Evolutionary conservation across 2,888 invertebrate genomes (phyloP).

Genomic region (Achlya flavicornis): DNA sequence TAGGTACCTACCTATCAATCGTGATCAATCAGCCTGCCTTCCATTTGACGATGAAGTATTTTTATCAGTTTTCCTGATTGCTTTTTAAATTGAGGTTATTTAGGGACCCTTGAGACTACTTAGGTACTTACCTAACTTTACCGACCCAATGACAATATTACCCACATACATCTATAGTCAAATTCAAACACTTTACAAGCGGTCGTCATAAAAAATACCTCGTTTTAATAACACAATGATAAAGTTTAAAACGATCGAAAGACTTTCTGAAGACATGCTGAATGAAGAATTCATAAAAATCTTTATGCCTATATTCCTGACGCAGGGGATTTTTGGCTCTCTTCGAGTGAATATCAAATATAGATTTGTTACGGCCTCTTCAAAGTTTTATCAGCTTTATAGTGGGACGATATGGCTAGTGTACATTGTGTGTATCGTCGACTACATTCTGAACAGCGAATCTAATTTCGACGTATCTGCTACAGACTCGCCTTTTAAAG

Average conservation of each 20-base stretch:
- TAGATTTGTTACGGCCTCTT: slow-evolving; percentile 52
- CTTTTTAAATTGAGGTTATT: not conserved
- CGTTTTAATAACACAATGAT: not conserved
- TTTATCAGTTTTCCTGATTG: not conserved
- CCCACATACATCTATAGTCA: not conserved
- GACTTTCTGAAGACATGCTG: slow-evolving; percentile 52
- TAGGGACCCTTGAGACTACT: not conserved
- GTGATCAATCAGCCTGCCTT: not conserved
- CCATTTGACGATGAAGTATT: not conserved
- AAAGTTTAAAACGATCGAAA: slow-evolving; percentile 37
- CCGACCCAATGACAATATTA: not conserved
- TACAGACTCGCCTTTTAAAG: slow-evolving; percentile 44
- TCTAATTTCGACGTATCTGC: slow-evolving; percentile 31
- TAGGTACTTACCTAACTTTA: not conserved
- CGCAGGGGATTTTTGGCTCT: slow-evolving; percentile 50
- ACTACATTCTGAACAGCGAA: slow-evolving; percentile 37
- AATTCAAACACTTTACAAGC: not conserved
- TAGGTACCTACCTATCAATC: not conserved
- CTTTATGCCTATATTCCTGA: slow-evolving; percentile 49
- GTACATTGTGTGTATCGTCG: slow-evolving; percentile 33
- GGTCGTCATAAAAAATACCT: not conserved
- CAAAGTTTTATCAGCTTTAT: slow-evolving; percentile 46
- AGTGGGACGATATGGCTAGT: slow-evolving; percentile 43
- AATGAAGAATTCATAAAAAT: slow-evolving; percentile 57
- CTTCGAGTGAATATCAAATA: slow-evolving; percentile 53